Conservation (phyloP, 2,888 invertebrate species). For the Crocallis elinguaria region DNA sequence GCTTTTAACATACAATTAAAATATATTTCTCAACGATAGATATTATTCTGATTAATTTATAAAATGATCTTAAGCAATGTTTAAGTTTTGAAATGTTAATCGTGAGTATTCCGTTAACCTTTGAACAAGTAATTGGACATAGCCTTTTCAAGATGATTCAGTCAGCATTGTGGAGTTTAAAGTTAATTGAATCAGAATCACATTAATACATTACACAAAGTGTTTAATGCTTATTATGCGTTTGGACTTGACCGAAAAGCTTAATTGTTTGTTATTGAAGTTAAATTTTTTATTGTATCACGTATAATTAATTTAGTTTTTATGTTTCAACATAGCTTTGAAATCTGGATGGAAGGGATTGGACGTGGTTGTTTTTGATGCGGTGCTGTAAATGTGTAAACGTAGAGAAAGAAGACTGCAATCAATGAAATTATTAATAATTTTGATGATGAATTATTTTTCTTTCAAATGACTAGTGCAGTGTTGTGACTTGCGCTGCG, state of each 20-base stretch:
- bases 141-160: conserved; percentile 36
- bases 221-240: background rate
- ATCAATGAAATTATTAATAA: too few relatives aligned
- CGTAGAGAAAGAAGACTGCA: too few relatives aligned
- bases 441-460: too few relatives aligned
- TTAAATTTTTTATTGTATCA: background rate
- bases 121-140: conserved; percentile 45
- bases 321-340: too few relatives aligned
- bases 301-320: background rate
- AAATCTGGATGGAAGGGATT: too few relatives aligned
- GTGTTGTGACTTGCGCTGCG: too few relatives aligned
- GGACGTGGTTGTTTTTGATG: too few relatives aligned
- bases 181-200: conserved; percentile 34
- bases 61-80: conserved; percentile 42
- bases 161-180: conserved; percentile 34
- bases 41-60: conserved; percentile 13
- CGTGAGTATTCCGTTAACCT: conserved; percentile 45
- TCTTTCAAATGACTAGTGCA: too few relatives aligned
- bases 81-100: conserved; percentile 50
- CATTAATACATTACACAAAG: background rate
- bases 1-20: conserved; percentile 6
- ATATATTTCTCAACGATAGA: conserved; percentile 13
- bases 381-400: too few relatives aligned
- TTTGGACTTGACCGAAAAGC: background rate
- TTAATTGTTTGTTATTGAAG: background rate